A percentile compares a stretch with the other conserved stretches of the same genome.
Evolutionary conservation across 2,797 vertebrate species (phyloP).

Genomic region (Diceros bicornis): DNA sequence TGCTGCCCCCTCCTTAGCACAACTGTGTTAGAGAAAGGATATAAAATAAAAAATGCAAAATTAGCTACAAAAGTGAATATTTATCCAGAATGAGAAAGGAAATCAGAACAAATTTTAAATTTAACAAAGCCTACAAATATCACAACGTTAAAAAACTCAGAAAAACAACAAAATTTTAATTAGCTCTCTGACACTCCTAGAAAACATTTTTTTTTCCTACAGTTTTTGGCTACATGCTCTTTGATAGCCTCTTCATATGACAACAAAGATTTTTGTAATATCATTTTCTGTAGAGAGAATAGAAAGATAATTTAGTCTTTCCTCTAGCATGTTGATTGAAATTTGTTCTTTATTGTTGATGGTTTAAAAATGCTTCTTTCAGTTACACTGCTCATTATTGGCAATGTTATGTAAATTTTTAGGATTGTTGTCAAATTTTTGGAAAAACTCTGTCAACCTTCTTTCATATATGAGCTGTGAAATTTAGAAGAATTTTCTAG

Average conservation of each 20-base stretch:
- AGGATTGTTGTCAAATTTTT: constrained; percentile 19
- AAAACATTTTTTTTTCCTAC: background rate
- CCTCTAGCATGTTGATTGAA: constrained; percentile 23
- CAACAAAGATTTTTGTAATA: constrained; percentile 35
- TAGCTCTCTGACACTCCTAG: background rate
- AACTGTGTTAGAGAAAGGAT: background rate
- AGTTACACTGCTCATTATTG: background rate
- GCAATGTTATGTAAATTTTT: background rate
- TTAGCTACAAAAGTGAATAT: background rate
- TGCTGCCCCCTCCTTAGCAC: background rate
- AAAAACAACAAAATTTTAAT: constrained; percentile 50
- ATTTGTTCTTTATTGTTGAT: background rate
- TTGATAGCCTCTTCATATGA: constrained; percentile 33
- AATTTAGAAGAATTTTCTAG: background rate
- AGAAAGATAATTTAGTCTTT: constrained; percentile 64
- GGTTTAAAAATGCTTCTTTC: constrained; percentile 29
- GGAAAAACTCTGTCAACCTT: background rate
- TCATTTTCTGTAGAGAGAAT: background rate
- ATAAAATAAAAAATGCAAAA: background rate
- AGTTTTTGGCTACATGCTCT: background rate
- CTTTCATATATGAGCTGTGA: background rate
- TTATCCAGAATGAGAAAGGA: background rate
- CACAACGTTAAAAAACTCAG: background rate
- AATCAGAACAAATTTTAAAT: constrained; percentile 22
- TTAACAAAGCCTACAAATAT: background rate